Base-by-base conservation (phyloP, 2,888 invertebrate species). In the Lochmaea crataegi region DNA sequence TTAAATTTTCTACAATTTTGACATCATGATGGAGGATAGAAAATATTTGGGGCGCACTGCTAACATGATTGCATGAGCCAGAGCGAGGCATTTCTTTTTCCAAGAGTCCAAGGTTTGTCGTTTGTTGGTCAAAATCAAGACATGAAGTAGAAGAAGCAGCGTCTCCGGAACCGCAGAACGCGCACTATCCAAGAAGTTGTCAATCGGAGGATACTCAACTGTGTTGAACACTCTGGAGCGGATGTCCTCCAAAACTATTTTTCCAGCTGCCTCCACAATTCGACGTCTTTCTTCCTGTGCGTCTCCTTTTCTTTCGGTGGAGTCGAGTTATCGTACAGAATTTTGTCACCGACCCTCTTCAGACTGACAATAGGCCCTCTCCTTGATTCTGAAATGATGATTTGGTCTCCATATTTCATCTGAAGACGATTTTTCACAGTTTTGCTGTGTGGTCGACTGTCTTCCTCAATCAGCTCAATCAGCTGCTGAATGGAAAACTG, bases 391-490 rank as follows among this genome's bases (percentile, higher is more conserved):
- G 63, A 38, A 32, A 63, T 38, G 32, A 63, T 63, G 16, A 63
- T 38, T 32, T 16, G 9, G 65, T 65, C 65, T 22, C 53, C 65
- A 51, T 65, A 65, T 65, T 68, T 16, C 38, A 14, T n/a, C 60
- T 57, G 57, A 42, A 57, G 60, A 57, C 68, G 58, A 14, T 18
- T 58, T 58, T 68, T 68, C 18, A 58, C 57, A 57, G 68, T 68
- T 57, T 68, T 68, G n/a, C 16, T 57, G 26, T 68, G 45, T 58
- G 60, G 68, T 16, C 58, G 57, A 68, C 58, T 26, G 41, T 68
- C 51, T 51, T 65, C 65, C n/a, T 53, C 53, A 16, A 53, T 53
- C 53, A 53, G 4, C 22, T 65, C 65, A 3, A 65, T 12, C n/a
- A 63, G n/a, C 41, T 63, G 63, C 2, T 32, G 32, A 63, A 63